Evolutionary conservation across 2,113 vertebrate species (phyloP).

Genomic region (Tachycineta bicolor): DNA sequence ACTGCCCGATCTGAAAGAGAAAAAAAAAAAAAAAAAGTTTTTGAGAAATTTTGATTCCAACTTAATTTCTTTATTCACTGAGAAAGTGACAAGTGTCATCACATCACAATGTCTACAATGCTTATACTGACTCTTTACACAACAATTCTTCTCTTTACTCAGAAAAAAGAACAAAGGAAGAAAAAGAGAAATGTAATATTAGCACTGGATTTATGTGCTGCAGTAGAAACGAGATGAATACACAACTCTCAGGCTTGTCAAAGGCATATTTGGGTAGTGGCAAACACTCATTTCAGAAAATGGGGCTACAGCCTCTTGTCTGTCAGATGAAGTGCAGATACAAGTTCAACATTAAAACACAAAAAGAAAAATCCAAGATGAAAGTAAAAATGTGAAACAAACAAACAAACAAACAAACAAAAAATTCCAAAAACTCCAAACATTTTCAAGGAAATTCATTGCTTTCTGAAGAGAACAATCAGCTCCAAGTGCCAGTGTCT

Average conservation of each 20-base stretch:
- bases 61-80: neutral
- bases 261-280: neutral
- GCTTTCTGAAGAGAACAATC: slow-evolving; percentile 28
- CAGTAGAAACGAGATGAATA: slow-evolving; percentile 28
- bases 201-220: neutral
- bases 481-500: slow-evolving; percentile 16
- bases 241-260: slow-evolving; percentile 16
- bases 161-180: slow-evolving; percentile 25
- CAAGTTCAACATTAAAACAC: slow-evolving; percentile 51
- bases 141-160: slow-evolving; percentile 35
- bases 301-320: neutral
- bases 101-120: neutral
- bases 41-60: slow-evolving; percentile 29
- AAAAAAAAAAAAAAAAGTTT: neutral
- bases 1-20: neutral
- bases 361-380: slow-evolving; percentile 35
- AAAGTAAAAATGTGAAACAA: slow-evolving; percentile 16
- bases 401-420: neutral
- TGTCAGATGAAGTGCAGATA: slow-evolving; percentile 31
- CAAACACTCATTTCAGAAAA: slow-evolving; percentile 50
- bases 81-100: slow-evolving; percentile 13
- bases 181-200: slow-evolving; percentile 36
- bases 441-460: slow-evolving; percentile 20
- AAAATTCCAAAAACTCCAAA: neutral
- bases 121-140: neutral